Conservation (phyloP, 2,113 vertebrate genomes). For the Entosphenus tridentatus region DNA sequence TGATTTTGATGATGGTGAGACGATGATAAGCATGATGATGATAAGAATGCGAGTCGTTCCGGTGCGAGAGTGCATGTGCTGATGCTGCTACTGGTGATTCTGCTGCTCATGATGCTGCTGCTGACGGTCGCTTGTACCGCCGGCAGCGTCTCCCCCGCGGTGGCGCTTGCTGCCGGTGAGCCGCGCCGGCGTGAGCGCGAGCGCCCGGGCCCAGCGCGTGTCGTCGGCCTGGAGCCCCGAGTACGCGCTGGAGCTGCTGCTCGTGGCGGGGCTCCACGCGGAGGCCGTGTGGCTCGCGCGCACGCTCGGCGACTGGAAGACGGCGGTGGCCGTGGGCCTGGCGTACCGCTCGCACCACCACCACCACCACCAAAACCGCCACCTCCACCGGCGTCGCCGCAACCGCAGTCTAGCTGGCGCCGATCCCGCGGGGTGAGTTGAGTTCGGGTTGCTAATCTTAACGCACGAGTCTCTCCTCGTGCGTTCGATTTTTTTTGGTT, state of each 20-base stretch:
- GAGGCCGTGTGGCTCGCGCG: constrained; percentile 60
- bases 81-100: background rate
- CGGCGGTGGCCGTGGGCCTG: constrained; percentile 40
- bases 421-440: background rate
- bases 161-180: constrained; percentile 34
- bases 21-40: no score
- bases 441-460: background rate
- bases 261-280: constrained; percentile 54
- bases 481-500: no score
- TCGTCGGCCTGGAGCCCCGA: constrained; percentile 63
- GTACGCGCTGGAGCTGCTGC: constrained; percentile 54
- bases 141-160: no score
- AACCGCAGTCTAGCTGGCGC: background rate
- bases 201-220: constrained; percentile 42
- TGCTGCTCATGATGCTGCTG: constrained; percentile 18
- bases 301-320: constrained; percentile 75
- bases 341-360: constrained; percentile 33
- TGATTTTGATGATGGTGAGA: no score
- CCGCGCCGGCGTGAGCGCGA: constrained; percentile 26
- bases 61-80: background rate
- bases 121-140: no score
- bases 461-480: background rate
- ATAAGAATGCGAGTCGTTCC: no score
- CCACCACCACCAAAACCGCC: constrained; percentile 9
- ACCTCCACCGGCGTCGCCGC: background rate